phyloP scores from a whole-genome alignment of 2,797 vertebrate species.

The Esox lucius region DNA sequence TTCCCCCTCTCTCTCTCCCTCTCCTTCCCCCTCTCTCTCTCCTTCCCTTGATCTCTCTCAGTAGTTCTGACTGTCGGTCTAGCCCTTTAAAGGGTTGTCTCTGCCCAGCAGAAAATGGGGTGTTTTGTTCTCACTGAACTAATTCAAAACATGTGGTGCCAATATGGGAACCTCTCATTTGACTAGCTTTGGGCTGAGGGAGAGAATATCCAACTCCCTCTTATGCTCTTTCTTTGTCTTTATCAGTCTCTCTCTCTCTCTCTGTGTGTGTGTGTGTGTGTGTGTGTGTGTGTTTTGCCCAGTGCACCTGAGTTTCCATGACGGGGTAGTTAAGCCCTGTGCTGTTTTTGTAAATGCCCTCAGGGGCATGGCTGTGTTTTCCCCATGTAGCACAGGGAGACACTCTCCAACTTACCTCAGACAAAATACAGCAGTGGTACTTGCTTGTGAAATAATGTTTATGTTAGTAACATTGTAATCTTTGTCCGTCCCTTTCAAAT shows the following conservation, averaged over 20 bases:
- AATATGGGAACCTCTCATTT: conserved; percentile 35
- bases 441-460: not conserved
- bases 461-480: too few relatives aligned
- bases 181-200: conserved; percentile 22
- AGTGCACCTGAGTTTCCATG: not conserved
- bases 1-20: not conserved
- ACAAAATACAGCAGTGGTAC: not conserved
- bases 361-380: conserved; percentile 44
- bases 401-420: not conserved
- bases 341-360: not conserved
- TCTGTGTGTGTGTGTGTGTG: conserved; percentile 1
- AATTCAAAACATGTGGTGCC: conserved; percentile 49
- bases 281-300: not conserved
- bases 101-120: conserved; percentile 41
- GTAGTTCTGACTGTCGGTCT: not conserved
- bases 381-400: not conserved
- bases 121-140: conserved; percentile 6
- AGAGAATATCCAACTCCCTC: conserved; percentile 38
- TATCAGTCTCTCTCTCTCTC: not conserved
- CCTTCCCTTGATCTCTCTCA: conserved; percentile 1
- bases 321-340: not conserved
- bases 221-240: conserved; percentile 1
- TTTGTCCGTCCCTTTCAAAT: not conserved
- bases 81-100: conserved; percentile 37
- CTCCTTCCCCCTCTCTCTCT: not conserved